Conservation (phyloP, 2,113 vertebrate genomes). For the Cygnus buccinator region DNA sequence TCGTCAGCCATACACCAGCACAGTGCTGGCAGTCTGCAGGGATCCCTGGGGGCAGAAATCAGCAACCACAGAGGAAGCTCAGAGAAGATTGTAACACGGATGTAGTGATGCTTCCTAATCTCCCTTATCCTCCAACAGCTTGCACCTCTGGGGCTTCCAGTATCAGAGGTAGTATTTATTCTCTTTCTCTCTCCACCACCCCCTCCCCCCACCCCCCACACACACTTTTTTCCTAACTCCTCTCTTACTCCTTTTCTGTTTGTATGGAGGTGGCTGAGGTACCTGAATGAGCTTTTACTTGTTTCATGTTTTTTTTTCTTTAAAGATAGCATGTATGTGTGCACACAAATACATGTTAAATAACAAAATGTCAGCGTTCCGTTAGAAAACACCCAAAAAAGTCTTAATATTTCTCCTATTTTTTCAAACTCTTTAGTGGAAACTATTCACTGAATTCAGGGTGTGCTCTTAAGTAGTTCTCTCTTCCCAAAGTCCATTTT, state of each 20-base stretch:
- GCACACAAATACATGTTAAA: background rate
- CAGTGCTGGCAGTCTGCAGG: background rate
- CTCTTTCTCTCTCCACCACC: too few species aligned
- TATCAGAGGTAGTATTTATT: background rate
- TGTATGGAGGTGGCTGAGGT: background rate
- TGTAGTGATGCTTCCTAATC: background rate
- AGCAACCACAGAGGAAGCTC: background rate
- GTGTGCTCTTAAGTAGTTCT: background rate
- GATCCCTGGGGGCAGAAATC: background rate
- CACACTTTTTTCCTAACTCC: background rate
- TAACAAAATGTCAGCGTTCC: background rate
- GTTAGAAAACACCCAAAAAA: background rate
- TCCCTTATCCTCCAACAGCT: background rate
- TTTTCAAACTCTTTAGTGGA: background rate
- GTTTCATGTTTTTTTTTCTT: background rate
- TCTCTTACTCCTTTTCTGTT: background rate
- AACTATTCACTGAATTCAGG: background rate
- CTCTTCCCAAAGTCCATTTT: background rate
- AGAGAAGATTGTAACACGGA: background rate
- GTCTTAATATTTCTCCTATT: background rate
- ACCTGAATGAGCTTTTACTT: background rate
- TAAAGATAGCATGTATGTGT: background rate
- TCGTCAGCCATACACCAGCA: rapidly evolving
- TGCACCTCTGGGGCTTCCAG: background rate
- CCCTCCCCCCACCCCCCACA: too few species aligned